phyloP scores from a whole-genome alignment of 2,888 invertebrate species.

The Sussaba pulchella region DNA sequence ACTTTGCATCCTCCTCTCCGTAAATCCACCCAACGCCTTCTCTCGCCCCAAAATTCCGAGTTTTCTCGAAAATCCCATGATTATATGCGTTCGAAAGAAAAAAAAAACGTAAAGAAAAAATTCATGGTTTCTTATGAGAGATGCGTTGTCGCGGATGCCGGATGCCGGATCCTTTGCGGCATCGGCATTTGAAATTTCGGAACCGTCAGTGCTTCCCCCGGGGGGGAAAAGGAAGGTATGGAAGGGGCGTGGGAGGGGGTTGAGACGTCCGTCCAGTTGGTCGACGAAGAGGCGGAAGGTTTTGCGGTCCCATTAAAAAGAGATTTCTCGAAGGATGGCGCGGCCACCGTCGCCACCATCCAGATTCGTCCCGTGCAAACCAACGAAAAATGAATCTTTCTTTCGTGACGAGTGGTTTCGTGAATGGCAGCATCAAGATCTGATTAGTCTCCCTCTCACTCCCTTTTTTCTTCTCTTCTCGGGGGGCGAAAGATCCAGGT shows the following conservation, averaged over 20 bases:
- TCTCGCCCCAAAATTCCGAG: neutral
- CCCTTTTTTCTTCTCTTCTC: too few relatives aligned
- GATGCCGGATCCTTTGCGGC: constrained; percentile 55
- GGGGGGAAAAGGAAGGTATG: constrained; percentile 44
- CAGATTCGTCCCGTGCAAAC: neutral
- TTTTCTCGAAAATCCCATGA: neutral
- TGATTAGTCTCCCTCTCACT: constrained; percentile 20
- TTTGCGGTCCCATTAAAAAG: constrained; percentile 81
- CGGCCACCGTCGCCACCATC: constrained; percentile 49
- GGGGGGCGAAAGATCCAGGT: constrained; percentile 68
- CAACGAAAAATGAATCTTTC: constrained; percentile 6
- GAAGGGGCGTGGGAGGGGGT: constrained; percentile 31
- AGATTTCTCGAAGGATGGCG: constrained; percentile 77
- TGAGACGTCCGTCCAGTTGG: constrained; percentile 26
- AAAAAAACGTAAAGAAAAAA: too few relatives aligned
- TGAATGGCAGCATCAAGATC: constrained; percentile 50
- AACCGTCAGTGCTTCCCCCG: neutral
- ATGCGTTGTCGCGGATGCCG: constrained; percentile 26
- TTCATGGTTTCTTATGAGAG: neutral
- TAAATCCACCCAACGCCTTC: neutral
- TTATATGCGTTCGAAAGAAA: too few relatives aligned
- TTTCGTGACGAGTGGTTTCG: constrained; percentile 41
- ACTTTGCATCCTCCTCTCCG: too few relatives aligned
- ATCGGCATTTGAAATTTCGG: neutral
- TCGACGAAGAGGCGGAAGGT: constrained; percentile 56